phyloP scores from a whole-genome alignment of 2,888 invertebrate genomes.

The Pachycephus smyrnensis region DNA sequence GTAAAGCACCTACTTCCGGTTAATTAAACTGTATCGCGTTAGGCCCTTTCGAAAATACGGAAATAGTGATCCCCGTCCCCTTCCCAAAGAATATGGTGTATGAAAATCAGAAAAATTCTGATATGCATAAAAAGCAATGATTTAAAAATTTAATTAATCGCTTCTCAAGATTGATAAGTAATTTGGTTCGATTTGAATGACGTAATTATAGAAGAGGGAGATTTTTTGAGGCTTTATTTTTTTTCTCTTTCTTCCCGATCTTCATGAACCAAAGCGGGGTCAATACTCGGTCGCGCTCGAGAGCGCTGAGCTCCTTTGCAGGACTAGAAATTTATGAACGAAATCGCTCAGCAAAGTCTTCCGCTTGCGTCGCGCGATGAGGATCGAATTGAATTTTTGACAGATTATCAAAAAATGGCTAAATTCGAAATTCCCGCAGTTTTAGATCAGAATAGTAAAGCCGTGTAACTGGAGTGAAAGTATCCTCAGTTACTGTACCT shows the following conservation, averaged over 20 bases:
- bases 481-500: neutral
- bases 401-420: neutral
- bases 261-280: neutral
- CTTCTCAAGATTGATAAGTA: neutral
- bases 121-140: no score
- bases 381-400: neutral
- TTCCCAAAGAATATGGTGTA: no score
- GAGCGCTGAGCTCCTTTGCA: neutral
- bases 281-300: slow-evolving; percentile 5
- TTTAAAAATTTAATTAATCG: neutral
- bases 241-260: neutral
- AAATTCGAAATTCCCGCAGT: no score
- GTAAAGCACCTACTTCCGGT: slow-evolving; percentile 27
- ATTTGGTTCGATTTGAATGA: neutral
- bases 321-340: neutral
- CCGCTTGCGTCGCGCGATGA: neutral
- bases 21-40: slow-evolving; percentile 34
- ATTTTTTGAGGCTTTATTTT: neutral
- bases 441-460: neutral
- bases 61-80: no score
- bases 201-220: neutral
- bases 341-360: neutral
- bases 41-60: no score
- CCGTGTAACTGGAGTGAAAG: neutral
- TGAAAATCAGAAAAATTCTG: no score